Conservation (phyloP, 30 jellyfish, hydroid and myxozoan species). For the Chironex yamaguchii region DNA sequence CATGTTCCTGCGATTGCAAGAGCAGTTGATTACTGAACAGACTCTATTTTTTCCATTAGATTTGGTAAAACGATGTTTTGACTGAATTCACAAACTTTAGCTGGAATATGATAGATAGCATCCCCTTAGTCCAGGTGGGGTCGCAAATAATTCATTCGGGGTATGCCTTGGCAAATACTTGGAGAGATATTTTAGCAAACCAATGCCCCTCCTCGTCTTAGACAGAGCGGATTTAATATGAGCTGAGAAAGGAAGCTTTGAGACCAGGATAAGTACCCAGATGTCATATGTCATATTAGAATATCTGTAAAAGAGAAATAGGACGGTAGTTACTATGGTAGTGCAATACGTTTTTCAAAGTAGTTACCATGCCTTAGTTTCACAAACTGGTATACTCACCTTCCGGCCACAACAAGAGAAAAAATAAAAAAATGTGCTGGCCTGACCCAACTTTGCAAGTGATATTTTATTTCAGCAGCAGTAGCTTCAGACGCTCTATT, state of each 20-base stretch:
- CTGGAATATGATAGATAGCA: background rate
- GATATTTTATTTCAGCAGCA: too few relatives aligned
- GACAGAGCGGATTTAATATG: slow-evolving; percentile 44
- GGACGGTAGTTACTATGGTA: too few relatives aligned
- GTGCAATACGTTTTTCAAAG: too few relatives aligned
- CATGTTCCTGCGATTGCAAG: background rate
- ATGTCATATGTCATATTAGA: too few relatives aligned
- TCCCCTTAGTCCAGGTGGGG: slow-evolving; percentile 34
- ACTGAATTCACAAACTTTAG: background rate
- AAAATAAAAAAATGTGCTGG: background rate
- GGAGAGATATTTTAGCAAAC: slow-evolving; percentile 60
- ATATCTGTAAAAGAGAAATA: too few relatives aligned
- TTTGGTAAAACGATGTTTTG: background rate
- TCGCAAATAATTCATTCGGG: slow-evolving; percentile 5
- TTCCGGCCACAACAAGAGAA: background rate
- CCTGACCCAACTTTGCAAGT: too few relatives aligned
- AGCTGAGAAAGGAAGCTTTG: slow-evolving; percentile 46
- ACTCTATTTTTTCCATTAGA: too few relatives aligned
- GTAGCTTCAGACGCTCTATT: too few relatives aligned
- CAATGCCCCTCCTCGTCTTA: slow-evolving; percentile 27
- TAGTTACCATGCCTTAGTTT: too few relatives aligned
- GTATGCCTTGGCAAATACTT: slow-evolving; percentile 49
- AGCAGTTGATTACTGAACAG: background rate
- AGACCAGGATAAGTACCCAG: slow-evolving; percentile 47
- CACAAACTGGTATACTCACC: too few relatives aligned